Conservation (phyloP, 2,888 invertebrate genomes). For the Xanthia togata region DNA sequence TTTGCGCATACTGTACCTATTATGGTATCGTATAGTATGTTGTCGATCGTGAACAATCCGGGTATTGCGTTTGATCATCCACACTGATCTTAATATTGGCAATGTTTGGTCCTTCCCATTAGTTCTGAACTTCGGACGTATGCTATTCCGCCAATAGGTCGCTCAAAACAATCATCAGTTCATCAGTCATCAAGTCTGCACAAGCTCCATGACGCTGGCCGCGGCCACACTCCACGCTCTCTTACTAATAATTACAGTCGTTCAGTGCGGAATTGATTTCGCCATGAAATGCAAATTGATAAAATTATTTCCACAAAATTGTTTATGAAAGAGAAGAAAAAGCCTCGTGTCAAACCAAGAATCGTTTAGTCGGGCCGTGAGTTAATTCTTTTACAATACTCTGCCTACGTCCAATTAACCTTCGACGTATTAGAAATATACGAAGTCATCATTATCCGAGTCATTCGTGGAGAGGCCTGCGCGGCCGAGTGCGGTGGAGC, state of each 20-base stretch:
- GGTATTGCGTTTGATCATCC: not conserved
- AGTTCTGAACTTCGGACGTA: too few relatives aligned
- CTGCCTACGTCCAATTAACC: conserved; percentile 88
- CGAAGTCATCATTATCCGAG: conserved; percentile 85
- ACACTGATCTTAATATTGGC: not conserved
- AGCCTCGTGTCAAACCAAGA: conserved; percentile 37
- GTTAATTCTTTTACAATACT: conserved; percentile 86
- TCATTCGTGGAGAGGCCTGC: conserved; percentile 74
- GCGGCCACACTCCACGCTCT: conserved; percentile 38
- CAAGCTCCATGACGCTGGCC: not conserved
- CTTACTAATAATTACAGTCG: conserved; percentile 55
- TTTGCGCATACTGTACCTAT: too few relatives aligned
- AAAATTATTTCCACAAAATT: conserved; percentile 62
- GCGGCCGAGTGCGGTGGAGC: conserved; percentile 66
- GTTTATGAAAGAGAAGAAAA: conserved; percentile 69
- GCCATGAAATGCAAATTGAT: conserved; percentile 60
- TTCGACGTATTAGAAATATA: conserved; percentile 86
- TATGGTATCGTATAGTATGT: not conserved
- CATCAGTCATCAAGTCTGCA: not conserved
- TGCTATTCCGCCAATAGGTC: not conserved
- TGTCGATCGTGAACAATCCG: not conserved
- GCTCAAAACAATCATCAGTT: not conserved
- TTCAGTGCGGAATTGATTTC: conserved; percentile 64
- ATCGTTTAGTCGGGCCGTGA: conserved; percentile 72
- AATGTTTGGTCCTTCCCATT: not conserved